A percentile compares a stretch with the other conserved stretches of the same genome.
These are phyloP conservation scores for Zoanthus solanderi DNA, from an alignment of 92 coral and sea anemone species.

Conservation along the genomic window DNA sequence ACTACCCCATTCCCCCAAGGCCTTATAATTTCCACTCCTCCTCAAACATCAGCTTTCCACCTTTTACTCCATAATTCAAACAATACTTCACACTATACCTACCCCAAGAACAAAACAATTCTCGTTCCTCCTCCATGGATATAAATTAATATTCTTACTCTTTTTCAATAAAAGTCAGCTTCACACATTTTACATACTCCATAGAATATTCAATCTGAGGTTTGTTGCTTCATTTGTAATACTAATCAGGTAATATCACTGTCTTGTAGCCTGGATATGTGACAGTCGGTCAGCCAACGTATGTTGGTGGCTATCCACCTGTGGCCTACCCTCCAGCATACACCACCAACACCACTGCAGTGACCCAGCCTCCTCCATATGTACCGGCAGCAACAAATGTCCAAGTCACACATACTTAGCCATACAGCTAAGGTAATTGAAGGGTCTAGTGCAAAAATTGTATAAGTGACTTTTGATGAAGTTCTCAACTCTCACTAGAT, in stretches of 20 bases:
- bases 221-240: too few relatives aligned
- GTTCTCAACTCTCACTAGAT: too few relatives aligned
- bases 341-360: conserved; percentile 1
- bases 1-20: too few relatives aligned
- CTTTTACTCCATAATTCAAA: neutral
- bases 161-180: neutral
- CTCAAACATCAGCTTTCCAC: neutral
- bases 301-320: conserved; percentile 13
- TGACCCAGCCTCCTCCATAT: conserved; percentile 35
- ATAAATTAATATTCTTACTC: neutral
- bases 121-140: neutral
- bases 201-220: too few relatives aligned
- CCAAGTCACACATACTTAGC: conserved; percentile 2
- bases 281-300: conserved; percentile 14
- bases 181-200: too few relatives aligned
- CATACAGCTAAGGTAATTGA: neutral
- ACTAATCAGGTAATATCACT: neutral
- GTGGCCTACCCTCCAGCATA: neutral
- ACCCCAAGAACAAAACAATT: too few relatives aligned
- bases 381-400: neutral
- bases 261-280: conserved; percentile 35
- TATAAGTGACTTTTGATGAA: too few relatives aligned
- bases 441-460: too few relatives aligned
- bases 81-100: too few relatives aligned
- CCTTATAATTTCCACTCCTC: too few relatives aligned